Percentiles rank a stretch among this genome's conserved stretches.
Conservation (phyloP, 2,113 vertebrate species). For the Mobula birostris region DNA sequence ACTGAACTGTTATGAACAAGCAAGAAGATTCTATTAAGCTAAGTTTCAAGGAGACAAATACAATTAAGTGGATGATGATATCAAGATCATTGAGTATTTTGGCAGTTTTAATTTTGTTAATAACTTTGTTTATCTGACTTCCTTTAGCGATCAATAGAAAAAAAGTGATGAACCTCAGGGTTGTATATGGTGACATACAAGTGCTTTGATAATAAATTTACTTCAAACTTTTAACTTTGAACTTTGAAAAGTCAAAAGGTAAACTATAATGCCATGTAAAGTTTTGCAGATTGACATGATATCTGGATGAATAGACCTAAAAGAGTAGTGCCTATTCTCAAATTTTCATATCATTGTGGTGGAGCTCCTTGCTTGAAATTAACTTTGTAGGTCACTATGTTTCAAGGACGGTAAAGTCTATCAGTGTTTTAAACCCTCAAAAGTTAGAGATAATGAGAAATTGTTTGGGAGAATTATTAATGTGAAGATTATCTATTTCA, state of each 20-base stretch:
- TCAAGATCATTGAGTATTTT: background rate
- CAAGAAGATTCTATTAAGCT: background rate
- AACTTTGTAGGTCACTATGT: background rate
- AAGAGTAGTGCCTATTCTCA: background rate
- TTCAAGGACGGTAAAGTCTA: background rate
- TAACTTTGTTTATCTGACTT: background rate
- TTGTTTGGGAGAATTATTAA: background rate
- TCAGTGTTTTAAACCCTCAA: background rate
- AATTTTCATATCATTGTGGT: background rate
- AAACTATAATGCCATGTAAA: background rate
- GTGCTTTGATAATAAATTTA: too few relatives aligned
- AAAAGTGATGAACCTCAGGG: too few relatives aligned
- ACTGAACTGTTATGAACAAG: background rate
- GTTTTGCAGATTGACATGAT: background rate
- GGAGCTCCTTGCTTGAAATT: background rate
- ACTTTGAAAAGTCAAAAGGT: background rate
- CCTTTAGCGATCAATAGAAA: background rate
- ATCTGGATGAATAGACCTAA: background rate
- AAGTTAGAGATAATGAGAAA: background rate
- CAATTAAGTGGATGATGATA: background rate
- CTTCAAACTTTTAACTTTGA: too few relatives aligned
- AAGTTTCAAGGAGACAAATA: background rate
- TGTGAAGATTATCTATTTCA: background rate
- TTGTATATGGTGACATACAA: too few relatives aligned
- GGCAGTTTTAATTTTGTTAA: background rate